Percentiles rank a stretch among this genome's conserved stretches.
These are phyloP conservation scores for Pyrochroa serraticornis DNA, from an alignment of 2,888 invertebrate species.

Conservation along the genomic window DNA sequence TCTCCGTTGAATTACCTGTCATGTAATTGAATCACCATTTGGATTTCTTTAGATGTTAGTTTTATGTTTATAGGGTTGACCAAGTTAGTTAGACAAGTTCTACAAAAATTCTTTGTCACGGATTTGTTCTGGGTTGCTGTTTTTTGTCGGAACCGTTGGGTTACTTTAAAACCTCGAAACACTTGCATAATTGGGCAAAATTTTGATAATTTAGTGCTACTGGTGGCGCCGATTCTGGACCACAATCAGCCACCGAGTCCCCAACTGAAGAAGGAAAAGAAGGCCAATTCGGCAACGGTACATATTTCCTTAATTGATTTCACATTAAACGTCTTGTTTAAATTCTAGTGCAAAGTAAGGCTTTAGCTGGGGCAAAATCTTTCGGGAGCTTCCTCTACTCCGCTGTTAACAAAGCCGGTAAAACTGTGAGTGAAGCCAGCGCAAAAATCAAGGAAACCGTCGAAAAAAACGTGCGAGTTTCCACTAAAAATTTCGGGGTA, in stretches of 20 bases:
- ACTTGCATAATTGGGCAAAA: not conserved
- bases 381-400: constrained; percentile 93
- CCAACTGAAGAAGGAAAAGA: constrained; percentile 78
- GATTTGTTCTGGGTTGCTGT: not conserved
- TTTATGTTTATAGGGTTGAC: not conserved
- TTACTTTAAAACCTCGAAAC: not conserved
- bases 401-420: constrained; percentile 95
- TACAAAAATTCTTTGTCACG: not conserved
- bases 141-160: too few relatives aligned
- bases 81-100: too few relatives aligned
- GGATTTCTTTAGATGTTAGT: not conserved
- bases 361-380: constrained; percentile 87
- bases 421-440: constrained; percentile 87
- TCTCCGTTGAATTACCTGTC: too few relatives aligned
- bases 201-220: constrained; percentile 72
- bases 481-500: not conserved
- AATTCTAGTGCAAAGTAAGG: constrained; percentile 84
- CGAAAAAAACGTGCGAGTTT: constrained; percentile 85
- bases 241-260: constrained; percentile 78
- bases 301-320: constrained; percentile 42
- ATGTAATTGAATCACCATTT: not conserved
- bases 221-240: constrained; percentile 88
- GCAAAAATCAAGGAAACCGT: constrained; percentile 95
- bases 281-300: constrained; percentile 78
- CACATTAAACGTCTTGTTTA: not conserved